phyloP scores from a whole-genome alignment of 35 echinoderm and acorn worm species.

The Lytechinus variegatus region DNA sequence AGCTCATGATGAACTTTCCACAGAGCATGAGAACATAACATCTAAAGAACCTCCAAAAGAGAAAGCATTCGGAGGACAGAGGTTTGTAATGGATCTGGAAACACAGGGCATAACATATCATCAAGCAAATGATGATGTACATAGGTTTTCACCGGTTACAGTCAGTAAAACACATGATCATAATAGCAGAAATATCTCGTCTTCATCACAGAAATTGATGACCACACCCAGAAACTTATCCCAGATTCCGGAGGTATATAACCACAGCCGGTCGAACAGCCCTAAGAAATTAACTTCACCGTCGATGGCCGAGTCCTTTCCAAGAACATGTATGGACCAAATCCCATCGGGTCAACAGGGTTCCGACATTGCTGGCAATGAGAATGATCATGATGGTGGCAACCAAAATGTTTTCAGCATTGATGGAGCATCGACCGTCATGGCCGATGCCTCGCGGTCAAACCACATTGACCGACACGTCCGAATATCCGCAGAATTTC shows the following conservation, averaged over 20 bases:
- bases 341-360: not conserved
- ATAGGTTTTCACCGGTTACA: no score
- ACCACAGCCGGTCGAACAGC: not conserved
- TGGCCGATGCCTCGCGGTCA: not conserved
- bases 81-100: not conserved
- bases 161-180: no score
- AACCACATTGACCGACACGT: not conserved
- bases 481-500: not conserved
- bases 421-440: not conserved
- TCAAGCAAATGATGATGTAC: no score
- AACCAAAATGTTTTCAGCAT: not conserved
- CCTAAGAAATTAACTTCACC: not conserved
- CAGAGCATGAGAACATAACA: not conserved
- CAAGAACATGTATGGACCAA: not conserved
- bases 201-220: no score
- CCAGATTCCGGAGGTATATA: not conserved
- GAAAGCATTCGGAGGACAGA: not conserved
- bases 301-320: not conserved
- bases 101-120: not conserved
- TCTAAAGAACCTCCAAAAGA: no score
- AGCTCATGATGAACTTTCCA: not conserved
- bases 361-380: not conserved
- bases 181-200: no score
- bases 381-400: not conserved
- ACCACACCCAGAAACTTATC: not conserved